phyloP scores from a whole-genome alignment of 2,113 vertebrate species.

The Potamarius usumacintae region DNA sequence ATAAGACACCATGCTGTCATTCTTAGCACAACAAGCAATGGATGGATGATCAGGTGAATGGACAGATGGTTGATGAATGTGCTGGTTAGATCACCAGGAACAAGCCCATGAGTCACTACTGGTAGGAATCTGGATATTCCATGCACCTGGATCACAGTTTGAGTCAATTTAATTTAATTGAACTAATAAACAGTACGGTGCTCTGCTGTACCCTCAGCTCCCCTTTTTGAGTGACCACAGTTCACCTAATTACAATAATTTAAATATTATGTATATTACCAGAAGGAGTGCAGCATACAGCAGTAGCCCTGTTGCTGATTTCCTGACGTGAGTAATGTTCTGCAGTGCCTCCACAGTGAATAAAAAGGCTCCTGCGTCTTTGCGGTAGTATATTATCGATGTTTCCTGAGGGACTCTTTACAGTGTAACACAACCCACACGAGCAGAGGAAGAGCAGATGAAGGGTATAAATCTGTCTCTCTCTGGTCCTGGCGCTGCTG shows the following conservation, averaged over 20 bases:
- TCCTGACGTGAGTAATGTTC: slow-evolving; percentile 25
- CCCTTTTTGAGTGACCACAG: neutral
- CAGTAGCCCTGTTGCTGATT: neutral
- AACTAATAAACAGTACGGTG: neutral
- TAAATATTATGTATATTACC: neutral
- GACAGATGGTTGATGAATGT: neutral
- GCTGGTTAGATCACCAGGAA: neutral
- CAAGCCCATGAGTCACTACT: neutral
- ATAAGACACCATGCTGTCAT: neutral
- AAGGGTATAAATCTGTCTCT: slow-evolving; percentile 69
- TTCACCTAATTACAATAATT: neutral
- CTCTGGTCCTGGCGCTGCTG: slow-evolving; percentile 56
- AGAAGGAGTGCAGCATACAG: neutral
- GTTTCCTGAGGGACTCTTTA: slow-evolving; percentile 61
- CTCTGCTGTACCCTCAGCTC: neutral
- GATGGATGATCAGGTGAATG: neutral
- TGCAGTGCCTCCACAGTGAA: slow-evolving; percentile 47
- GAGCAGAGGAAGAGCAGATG: slow-evolving; percentile 68
- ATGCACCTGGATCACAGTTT: neutral
- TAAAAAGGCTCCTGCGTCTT: slow-evolving; percentile 62
- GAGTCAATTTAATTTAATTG: neutral
- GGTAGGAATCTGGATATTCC: neutral
- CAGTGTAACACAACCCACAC: slow-evolving; percentile 64
- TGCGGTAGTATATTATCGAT: slow-evolving; percentile 60
- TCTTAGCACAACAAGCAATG: neutral